Percentiles rank a stretch among this genome's conserved stretches.
Conservation (phyloP, 2,888 invertebrate species). For the Bursaphelenchus okinawaensis region DNA sequence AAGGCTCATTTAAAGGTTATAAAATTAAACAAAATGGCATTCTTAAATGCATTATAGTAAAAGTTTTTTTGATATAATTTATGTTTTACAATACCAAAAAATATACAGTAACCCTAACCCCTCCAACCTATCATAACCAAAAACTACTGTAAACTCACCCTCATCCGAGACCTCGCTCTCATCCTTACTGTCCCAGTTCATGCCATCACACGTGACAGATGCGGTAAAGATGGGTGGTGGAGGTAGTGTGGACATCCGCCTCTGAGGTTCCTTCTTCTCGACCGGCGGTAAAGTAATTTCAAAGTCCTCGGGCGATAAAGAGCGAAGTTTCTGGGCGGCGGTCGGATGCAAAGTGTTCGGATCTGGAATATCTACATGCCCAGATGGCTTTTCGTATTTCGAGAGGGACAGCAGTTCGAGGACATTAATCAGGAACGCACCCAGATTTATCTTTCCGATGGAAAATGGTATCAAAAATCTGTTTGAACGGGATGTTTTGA, state of each 20-base stretch:
- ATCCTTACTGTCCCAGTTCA: neutral
- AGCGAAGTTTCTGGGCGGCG: neutral
- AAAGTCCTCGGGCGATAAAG: neutral
- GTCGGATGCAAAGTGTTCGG: neutral
- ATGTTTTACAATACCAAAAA: neutral
- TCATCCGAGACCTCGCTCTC: slow-evolving; percentile 18
- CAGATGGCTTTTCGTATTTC: neutral
- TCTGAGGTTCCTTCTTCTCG: neutral
- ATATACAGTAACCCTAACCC: no score
- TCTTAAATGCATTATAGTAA: no score
- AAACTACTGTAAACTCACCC: slow-evolving; percentile 2
- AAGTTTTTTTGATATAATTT: no score
- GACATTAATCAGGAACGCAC: neutral
- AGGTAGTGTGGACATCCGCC: slow-evolving; percentile 14
- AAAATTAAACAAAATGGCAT: no score
- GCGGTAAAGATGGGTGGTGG: slow-evolving; percentile 53
- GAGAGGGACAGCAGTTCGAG: neutral
- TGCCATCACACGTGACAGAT: slow-evolving; percentile 45
- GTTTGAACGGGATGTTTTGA: no score
- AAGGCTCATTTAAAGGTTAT: no score
- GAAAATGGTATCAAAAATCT: no score
- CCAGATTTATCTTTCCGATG: no score
- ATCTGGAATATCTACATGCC: neutral
- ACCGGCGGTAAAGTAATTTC: neutral
- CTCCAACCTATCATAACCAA: no score